Conservation (phyloP, 2,797 vertebrate species). For the Enteromius anoplus region DNA sequence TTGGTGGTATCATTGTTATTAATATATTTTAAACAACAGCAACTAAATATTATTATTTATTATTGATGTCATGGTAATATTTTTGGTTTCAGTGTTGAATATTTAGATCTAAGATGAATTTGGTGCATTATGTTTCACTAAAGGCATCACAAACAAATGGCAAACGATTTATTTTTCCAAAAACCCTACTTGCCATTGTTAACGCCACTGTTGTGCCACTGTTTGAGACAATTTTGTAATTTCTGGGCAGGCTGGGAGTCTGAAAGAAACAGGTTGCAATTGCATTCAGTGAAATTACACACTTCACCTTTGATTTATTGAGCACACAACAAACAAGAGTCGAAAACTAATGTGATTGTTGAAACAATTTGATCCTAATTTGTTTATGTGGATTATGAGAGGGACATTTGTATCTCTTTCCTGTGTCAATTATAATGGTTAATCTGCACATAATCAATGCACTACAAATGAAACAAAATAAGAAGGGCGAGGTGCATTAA, state of each 20-base stretch:
- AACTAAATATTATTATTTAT: background rate
- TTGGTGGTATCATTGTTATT: no score
- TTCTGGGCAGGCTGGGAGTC: background rate
- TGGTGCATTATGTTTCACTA: background rate
- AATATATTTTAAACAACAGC: no score
- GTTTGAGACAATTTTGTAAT: background rate
- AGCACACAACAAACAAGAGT: background rate
- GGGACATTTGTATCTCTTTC: background rate
- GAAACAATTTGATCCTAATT: background rate
- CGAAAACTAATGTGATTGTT: background rate
- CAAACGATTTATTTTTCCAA: background rate
- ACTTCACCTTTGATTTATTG: background rate
- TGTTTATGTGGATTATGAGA: constrained; percentile 4
- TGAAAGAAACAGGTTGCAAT: background rate
- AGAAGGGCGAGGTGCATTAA: constrained; percentile 12
- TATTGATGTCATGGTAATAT: background rate
- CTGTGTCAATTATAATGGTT: constrained; percentile 19
- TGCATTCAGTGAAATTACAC: background rate
- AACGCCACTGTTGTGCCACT: no score
- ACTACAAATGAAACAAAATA: constrained; percentile 30
- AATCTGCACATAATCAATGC: constrained; percentile 3
- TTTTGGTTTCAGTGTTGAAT: background rate
- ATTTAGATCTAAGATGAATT: background rate
- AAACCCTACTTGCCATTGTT: background rate
- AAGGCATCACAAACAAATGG: background rate